Conservation (phyloP, 2,888 invertebrate genomes). For the Thecocarcelia acutangulata region DNA sequence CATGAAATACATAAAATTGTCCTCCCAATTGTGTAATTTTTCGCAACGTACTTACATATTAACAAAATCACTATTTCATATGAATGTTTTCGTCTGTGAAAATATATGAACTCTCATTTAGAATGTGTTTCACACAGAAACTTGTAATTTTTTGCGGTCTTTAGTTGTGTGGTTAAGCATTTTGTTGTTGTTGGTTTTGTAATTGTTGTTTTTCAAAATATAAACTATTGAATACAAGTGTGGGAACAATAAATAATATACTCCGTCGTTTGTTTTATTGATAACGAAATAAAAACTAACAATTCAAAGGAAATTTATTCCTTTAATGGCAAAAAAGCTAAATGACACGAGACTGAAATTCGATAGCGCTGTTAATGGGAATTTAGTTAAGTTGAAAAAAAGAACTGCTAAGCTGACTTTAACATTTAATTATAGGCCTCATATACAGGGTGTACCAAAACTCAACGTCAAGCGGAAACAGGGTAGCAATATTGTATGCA, state of each 20-base stretch:
- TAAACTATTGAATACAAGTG: constrained; percentile 44
- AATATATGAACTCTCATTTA: neutral
- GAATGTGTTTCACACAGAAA: constrained; percentile 30
- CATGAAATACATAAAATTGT: too few relatives aligned
- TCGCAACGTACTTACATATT: too few relatives aligned
- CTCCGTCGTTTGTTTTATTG: constrained; percentile 19
- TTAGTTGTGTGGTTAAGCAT: constrained; percentile 17
- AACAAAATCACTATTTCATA: too few relatives aligned
- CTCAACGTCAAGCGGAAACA: too few relatives aligned
- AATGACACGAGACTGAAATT: constrained; percentile 33
- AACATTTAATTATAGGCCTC: too few relatives aligned
- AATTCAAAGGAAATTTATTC: constrained; percentile 48
- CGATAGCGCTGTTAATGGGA: constrained; percentile 13
- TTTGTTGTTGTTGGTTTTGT: constrained; percentile 24
- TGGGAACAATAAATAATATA: constrained; percentile 55
- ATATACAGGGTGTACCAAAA: too few relatives aligned
- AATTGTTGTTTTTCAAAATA: constrained; percentile 25
- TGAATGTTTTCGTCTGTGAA: too few relatives aligned
- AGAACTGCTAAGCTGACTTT: neutral
- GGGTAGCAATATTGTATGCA: too few relatives aligned
- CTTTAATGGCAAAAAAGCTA: constrained; percentile 16
- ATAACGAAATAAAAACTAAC: constrained; percentile 41
- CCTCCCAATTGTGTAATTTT: too few relatives aligned
- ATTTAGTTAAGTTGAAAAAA: constrained; percentile 1
- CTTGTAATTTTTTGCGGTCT: constrained; percentile 50